A percentile compares a stretch with the other conserved stretches of the same genome.
Conservation (phyloP, 2,797 vertebrate species). For the Coluber constrictor region DNA sequence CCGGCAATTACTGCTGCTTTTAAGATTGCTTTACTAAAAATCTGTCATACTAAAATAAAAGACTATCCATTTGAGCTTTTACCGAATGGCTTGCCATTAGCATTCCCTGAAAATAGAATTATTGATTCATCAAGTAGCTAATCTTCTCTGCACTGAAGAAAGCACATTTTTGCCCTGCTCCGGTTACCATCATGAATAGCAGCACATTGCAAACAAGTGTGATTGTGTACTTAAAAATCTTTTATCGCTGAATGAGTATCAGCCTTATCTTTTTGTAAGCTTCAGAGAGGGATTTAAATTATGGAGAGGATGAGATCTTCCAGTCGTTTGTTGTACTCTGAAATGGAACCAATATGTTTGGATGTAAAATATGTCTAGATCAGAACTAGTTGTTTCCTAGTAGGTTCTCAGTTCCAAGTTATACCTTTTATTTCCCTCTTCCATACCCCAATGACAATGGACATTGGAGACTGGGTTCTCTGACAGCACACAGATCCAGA, state of each 20-base stretch:
- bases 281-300: not conserved
- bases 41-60: conserved; percentile 45
- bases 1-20: conserved; percentile 52
- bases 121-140: conserved; percentile 37
- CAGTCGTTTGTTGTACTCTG: not conserved
- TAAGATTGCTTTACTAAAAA: conserved; percentile 53
- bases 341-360: not conserved
- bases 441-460: not conserved
- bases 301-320: not conserved
- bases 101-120: conserved; percentile 48
- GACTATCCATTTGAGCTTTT: conserved; percentile 37
- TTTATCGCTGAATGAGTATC: not conserved
- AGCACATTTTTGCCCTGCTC: too few species aligned
- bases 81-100: not conserved
- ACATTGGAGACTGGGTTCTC: not conserved
- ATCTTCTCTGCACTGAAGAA: not conserved
- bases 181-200: too few species aligned
- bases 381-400: not conserved
- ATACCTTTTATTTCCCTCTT: not conserved
- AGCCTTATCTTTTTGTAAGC: not conserved
- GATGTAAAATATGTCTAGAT: not conserved
- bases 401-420: not conserved
- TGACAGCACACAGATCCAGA: not conserved
- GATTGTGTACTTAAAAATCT: not conserved
- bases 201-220: not conserved